Evolutionary conservation across 2,888 invertebrate species (phyloP).

Genomic region (Timandra comae): DNA sequence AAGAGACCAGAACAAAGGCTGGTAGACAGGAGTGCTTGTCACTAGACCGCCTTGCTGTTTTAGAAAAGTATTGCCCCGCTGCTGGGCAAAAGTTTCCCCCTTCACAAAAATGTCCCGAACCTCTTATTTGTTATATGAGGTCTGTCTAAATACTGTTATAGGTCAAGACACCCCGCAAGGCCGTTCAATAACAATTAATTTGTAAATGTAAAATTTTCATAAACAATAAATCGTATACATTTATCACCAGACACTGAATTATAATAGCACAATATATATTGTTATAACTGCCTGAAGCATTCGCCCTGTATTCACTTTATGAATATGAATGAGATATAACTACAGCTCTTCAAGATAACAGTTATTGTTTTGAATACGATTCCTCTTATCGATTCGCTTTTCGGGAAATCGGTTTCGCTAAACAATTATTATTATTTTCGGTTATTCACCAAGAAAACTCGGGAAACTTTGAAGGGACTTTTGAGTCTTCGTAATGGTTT

Average conservation of each 20-base stretch:
- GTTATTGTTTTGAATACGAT: constrained; percentile 47
- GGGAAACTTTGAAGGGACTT: no score
- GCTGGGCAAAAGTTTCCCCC: constrained; percentile 3
- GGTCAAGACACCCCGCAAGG: no score
- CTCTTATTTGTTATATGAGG: no score
- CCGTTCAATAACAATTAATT: no score
- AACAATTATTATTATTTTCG: constrained; percentile 5
- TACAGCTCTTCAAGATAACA: constrained; percentile 49
- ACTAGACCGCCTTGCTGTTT: no score
- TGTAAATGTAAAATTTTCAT: constrained; percentile 8
- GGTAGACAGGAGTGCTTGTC: no score
- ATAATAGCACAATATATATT: constrained; percentile 29
- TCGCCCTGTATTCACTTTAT: constrained; percentile 37
- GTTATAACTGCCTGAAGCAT: constrained; percentile 11
- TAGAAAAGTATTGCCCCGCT: no score
- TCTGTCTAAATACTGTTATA: no score
- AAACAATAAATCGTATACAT: constrained; percentile 21
- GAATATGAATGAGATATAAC: constrained; percentile 64
- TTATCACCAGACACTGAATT: constrained; percentile 32
- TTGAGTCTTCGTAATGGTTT: no score
- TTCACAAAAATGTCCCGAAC: no score
- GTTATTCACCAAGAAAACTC: constrained; percentile 4
- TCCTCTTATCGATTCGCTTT: constrained; percentile 20
- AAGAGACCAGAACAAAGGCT: no score
- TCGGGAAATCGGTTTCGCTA: constrained; percentile 3